Evolutionary conservation across 2,113 vertebrate species (phyloP), one percentile per base, ranked within the genome.

Genomic region (Melanostigma gelatinosum): DNA sequence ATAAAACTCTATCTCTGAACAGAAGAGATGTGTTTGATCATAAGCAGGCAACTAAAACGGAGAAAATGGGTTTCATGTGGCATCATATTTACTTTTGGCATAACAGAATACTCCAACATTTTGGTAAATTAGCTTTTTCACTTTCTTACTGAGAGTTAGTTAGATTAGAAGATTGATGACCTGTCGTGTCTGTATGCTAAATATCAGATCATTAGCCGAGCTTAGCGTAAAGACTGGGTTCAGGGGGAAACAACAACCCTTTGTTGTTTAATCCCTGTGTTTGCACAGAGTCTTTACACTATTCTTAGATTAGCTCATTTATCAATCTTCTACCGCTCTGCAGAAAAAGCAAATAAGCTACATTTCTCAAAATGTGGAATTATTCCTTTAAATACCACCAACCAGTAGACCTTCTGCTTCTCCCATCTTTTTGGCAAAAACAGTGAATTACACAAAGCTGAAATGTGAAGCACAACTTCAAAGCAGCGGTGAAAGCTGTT

Each of bases 391-490:
- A 76, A 82, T 55, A 13, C 8, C 64, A 44, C 20, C 67, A 95
- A 73, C 24, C 50, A 95, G 86, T 96, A 94, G 93, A 89, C 87
- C 65, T 58, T 71, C 20, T 55, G 63, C 75, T 65, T 64, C 6
- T 11, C 32, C 27, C 57, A 46, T 44, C 57, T 77, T 79, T 75
- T 72, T 63, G 40, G 50, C 54, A 55, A 94, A 94, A 81, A 83
- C 50, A 27, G 75, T 87, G 80, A 88, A 89, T 84, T 13, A 84
- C 34, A 61, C 67, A 68, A 72, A 79, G 81, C 72, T 65, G 16
- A 80, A 92, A 87, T 90, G 88, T 89, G 84, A 93, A 93, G 89
- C 85, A 86, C 84, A 86, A 88, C 70, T 67, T 82, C 52, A 58
- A 82, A 85, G 72, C 80, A 40, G 66, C 67, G n/a, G 60, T 63